These are phyloP conservation scores for Carabus problematicus DNA, from an alignment of 2,888 invertebrate species.

Conservation along the genomic window DNA sequence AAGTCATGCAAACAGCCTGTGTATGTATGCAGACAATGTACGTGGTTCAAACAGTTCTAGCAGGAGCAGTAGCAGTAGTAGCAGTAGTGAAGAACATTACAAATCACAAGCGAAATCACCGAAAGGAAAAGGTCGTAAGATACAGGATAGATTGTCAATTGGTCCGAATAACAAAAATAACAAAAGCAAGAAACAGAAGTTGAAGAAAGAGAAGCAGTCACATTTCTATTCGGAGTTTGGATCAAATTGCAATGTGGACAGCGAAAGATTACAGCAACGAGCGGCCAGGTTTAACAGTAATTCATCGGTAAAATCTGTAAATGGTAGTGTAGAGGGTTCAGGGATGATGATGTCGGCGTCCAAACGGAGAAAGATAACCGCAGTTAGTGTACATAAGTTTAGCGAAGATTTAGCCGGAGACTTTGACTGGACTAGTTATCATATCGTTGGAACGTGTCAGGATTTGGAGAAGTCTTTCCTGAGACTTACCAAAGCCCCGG, in stretches of 20 bases:
- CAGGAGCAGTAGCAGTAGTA: constrained; percentile 62
- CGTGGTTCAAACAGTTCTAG: constrained; percentile 54
- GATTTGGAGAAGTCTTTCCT: constrained; percentile 97
- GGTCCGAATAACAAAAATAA: constrained; percentile 54
- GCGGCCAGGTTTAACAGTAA: constrained; percentile 82
- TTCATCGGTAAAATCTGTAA: constrained; percentile 41
- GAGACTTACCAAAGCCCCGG: constrained; percentile 94
- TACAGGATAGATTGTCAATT: constrained; percentile 66
- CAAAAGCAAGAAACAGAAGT: constrained; percentile 61
- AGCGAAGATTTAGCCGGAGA: constrained; percentile 72
- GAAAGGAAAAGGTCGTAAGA: constrained; percentile 58
- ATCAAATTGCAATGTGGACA: constrained; percentile 71
- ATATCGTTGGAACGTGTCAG: constrained; percentile 92
- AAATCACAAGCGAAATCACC: constrained; percentile 52
- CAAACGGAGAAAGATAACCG: constrained; percentile 27
- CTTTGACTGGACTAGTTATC: constrained; percentile 85
- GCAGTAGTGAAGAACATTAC: constrained; percentile 65
- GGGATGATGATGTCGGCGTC: background rate
- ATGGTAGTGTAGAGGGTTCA: constrained; percentile 36
- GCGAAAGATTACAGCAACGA: constrained; percentile 82
- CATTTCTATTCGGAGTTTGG: constrained; percentile 73
- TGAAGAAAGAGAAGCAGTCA: constrained; percentile 67
- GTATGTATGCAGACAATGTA: background rate
- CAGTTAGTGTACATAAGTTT: constrained; percentile 49
- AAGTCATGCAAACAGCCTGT: constrained; percentile 41